Evolutionary conservation across 1,140 invertebrate genomes (phyloP).

Genomic region (Semibalanus balanoides): DNA sequence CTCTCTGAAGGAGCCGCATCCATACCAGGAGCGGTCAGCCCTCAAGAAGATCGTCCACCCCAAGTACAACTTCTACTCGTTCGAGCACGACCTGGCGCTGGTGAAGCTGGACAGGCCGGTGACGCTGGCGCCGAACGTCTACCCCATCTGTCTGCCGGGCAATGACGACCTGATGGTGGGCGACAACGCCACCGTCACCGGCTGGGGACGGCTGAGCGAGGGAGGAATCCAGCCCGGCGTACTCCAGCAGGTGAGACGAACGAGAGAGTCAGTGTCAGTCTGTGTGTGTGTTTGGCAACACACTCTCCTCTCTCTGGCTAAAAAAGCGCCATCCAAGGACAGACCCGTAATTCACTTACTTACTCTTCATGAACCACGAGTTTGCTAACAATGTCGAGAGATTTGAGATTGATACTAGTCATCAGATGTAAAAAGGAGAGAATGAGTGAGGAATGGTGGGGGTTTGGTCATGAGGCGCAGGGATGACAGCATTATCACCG

Average conservation of each 20-base stretch:
- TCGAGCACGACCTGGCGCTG: slow-evolving; percentile 82
- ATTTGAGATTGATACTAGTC: no score
- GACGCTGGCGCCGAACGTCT: slow-evolving; percentile 52
- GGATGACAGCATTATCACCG: no score
- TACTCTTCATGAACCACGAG: no score
- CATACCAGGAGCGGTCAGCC: slow-evolving; percentile 69
- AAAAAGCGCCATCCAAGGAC: no score
- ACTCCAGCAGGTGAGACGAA: slow-evolving; percentile 56
- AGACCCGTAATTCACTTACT: no score
- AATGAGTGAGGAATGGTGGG: no score
- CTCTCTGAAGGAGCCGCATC: slow-evolving; percentile 58
- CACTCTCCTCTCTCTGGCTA: no score
- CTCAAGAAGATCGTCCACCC: slow-evolving; percentile 76
- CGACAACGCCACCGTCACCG: slow-evolving; percentile 74
- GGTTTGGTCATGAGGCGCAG: no score
- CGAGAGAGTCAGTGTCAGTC: no score
- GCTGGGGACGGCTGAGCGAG: slow-evolving; percentile 82
- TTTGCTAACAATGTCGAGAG: no score
- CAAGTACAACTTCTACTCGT: slow-evolving; percentile 88
- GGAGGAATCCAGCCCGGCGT: slow-evolving; percentile 75
- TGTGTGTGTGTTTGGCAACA: no score
- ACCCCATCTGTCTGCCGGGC: slow-evolving; percentile 75
- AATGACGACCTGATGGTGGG: slow-evolving; percentile 74
- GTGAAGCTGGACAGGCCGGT: slow-evolving; percentile 66
- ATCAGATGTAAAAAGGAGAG: no score